Evolutionary conservation across 2,888 invertebrate genomes (phyloP).

Genomic region (Parasteatoda lunata): DNA sequence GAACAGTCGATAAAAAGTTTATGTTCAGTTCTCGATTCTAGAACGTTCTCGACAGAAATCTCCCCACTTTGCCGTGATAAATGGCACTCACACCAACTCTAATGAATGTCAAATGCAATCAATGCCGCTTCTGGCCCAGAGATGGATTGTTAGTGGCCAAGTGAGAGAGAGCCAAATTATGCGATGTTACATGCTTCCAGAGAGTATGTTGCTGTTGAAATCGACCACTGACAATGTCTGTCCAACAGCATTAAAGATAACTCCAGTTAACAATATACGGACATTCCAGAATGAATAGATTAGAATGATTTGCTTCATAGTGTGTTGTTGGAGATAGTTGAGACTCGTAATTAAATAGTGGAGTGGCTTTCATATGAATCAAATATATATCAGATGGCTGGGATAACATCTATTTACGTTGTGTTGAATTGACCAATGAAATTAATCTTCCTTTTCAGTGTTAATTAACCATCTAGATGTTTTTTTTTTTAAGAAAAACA

Average conservation of each 20-base stretch:
- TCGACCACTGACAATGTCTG: constrained; percentile 25
- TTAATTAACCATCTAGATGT: too few relatives aligned
- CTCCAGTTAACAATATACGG: neutral
- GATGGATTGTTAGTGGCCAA: constrained; percentile 49
- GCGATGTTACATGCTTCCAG: constrained; percentile 5
- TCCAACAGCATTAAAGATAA: constrained; percentile 26
- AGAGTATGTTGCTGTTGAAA: constrained; percentile 2
- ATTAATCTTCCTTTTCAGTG: too few relatives aligned
- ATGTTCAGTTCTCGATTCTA: neutral
- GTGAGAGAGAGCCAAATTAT: constrained; percentile 33
- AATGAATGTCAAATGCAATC: constrained; percentile 66
- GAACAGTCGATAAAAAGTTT: constrained; percentile 27
- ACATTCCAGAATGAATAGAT: neutral
- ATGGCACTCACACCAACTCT: constrained; percentile 44
- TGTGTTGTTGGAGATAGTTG: too few relatives aligned
- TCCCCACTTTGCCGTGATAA: constrained; percentile 59
- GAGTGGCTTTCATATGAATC: too few relatives aligned
- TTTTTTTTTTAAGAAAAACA: too few relatives aligned
- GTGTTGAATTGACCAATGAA: too few relatives aligned
- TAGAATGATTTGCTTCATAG: neutral
- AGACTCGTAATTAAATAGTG: too few relatives aligned
- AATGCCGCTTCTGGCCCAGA: constrained; percentile 51
- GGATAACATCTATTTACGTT: too few relatives aligned
- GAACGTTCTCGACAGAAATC: constrained; percentile 14
- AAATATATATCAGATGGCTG: too few relatives aligned